phyloP scores from a whole-genome alignment of 2,797 vertebrate species.

The Myotis vivesi region DNA sequence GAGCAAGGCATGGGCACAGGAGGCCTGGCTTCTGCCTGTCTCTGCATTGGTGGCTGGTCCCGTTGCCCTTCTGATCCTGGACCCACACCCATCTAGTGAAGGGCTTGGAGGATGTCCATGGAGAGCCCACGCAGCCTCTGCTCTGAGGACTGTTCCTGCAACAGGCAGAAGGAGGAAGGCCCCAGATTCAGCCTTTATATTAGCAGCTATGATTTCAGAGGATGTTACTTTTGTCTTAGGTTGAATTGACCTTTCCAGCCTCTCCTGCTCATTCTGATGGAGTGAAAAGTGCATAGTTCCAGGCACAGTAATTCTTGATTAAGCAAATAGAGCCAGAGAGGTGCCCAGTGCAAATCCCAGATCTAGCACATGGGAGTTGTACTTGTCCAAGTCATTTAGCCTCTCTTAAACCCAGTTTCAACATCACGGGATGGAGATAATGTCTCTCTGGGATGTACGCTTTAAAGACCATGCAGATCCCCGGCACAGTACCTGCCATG shows the following conservation, averaged over 20 bases:
- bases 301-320: background rate
- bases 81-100: background rate
- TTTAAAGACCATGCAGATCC: background rate
- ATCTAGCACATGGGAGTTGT: background rate
- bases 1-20: background rate
- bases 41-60: background rate
- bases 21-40: background rate
- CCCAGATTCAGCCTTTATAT: background rate
- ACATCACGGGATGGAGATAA: background rate
- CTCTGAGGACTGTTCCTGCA: background rate
- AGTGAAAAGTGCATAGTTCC: background rate
- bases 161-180: background rate
- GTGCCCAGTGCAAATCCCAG: background rate
- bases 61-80: background rate
- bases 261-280: background rate
- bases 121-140: background rate
- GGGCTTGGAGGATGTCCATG: background rate
- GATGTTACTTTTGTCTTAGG: background rate
- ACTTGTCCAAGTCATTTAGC: background rate
- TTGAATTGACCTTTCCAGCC: background rate
- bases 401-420: background rate
- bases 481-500: background rate
- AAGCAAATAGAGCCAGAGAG: background rate
- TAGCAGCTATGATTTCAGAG: background rate
- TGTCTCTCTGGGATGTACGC: background rate